Evolutionary conservation across 1,140 invertebrate genomes (phyloP).

Genomic region (Philopotamus ludificatus): DNA sequence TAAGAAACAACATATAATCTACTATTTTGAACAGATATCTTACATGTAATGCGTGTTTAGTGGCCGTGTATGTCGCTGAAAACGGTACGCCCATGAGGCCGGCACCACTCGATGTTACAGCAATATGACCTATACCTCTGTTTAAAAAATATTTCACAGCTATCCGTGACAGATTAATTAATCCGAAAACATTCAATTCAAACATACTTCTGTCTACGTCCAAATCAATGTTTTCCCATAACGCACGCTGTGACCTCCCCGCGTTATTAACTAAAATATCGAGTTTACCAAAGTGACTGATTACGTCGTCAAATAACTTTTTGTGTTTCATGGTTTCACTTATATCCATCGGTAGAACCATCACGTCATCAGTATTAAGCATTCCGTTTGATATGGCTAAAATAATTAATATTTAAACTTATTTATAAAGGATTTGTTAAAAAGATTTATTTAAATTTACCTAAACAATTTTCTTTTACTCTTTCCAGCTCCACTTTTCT

Average conservation of each 20-base stretch:
- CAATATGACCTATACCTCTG: constrained; percentile 64
- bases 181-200: constrained; percentile 78
- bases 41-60: constrained; percentile 83
- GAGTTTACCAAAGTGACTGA: constrained; percentile 72
- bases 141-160: constrained; percentile 67
- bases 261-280: constrained; percentile 83
- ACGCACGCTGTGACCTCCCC: constrained; percentile 75
- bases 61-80: constrained; percentile 75
- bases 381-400: constrained; percentile 50
- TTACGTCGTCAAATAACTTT: constrained; percentile 61
- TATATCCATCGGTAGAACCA: constrained; percentile 72
- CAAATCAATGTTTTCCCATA: constrained; percentile 74
- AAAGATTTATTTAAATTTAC: constrained; percentile 45
- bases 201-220: constrained; percentile 77
- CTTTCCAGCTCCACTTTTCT: constrained; percentile 66
- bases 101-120: constrained; percentile 72
- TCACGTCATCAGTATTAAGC: constrained; percentile 62
- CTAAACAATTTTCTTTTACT: constrained; percentile 70
- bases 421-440: constrained; percentile 11
- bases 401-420: neutral
- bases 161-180: constrained; percentile 68
- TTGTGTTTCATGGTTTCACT: constrained; percentile 64
- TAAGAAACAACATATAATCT: neutral
- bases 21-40: neutral
- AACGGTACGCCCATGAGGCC: constrained; percentile 69